Conservation (phyloP, 2,888 invertebrate species). For the Blera fallax region DNA sequence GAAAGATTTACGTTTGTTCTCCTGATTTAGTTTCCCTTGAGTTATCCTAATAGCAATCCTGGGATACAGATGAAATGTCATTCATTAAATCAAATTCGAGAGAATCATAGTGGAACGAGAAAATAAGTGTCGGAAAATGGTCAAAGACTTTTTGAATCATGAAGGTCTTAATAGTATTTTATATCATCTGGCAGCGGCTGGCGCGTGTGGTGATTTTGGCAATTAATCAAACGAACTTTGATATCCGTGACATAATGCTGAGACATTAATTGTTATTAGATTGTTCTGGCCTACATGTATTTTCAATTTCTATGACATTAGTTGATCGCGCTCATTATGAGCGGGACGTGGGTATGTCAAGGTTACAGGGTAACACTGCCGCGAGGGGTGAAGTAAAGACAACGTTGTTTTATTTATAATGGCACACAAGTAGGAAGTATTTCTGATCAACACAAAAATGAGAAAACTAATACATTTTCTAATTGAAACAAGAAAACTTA, state of each 20-base stretch:
- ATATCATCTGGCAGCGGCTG: not conserved
- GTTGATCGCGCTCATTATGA: not conserved
- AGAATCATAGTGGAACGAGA: not conserved
- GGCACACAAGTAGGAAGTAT: too few species aligned
- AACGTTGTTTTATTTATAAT: too few species aligned
- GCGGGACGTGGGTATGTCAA: not conserved
- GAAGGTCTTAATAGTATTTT: not conserved
- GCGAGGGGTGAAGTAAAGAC: too few species aligned
- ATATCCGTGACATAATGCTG: not conserved
- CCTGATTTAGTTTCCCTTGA: not conserved
- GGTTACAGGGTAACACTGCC: too few species aligned
- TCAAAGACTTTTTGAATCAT: not conserved
- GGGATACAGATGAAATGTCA: not conserved
- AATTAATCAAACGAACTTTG: not conserved
- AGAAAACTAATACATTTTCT: too few species aligned
- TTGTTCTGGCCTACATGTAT: not conserved
- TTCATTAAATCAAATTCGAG: not conserved
- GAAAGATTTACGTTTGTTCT: not conserved
- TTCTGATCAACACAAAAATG: too few species aligned
- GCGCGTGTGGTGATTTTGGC: not conserved
- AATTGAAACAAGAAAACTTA: too few species aligned
- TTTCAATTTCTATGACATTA: not conserved
- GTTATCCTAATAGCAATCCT: not conserved
- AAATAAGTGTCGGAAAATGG: not conserved
- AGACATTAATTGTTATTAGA: not conserved